These are phyloP conservation scores for Caracal caracal DNA, from an alignment of 2,113 vertebrate species.

Conservation along the genomic window DNA sequence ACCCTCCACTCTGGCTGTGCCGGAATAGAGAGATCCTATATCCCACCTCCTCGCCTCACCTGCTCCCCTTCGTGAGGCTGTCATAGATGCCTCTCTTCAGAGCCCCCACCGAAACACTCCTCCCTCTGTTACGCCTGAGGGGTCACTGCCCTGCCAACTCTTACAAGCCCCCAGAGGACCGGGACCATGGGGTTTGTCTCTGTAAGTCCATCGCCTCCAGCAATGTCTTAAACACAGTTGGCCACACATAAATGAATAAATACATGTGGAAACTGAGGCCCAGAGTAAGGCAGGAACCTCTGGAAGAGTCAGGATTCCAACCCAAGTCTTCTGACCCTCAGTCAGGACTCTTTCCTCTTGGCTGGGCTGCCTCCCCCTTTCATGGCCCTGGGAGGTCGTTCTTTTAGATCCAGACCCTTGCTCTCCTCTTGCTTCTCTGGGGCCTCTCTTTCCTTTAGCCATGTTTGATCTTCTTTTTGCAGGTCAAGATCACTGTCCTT, in stretches of 20 bases:
- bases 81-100: not conserved
- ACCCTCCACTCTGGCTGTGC: not conserved
- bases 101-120: not conserved
- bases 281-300: not conserved
- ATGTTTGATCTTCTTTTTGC: constrained; percentile 48
- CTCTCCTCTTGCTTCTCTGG: not conserved
- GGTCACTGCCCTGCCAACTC: not conserved
- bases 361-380: not conserved
- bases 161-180: not conserved
- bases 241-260: not conserved
- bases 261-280: constrained; percentile 12
- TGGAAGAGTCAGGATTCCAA: not conserved
- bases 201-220: not conserved
- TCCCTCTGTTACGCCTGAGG: not conserved
- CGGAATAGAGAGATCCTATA: not conserved
- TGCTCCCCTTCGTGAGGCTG: not conserved
- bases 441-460: constrained; percentile 39
- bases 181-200: not conserved
- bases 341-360: not conserved
- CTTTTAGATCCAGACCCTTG: not conserved
- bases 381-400: not conserved
- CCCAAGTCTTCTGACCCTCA: not conserved
- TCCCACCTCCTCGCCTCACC: not conserved
- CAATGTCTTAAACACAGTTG: not conserved
- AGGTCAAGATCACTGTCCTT: constrained; percentile 49